A percentile compares a stretch with the other conserved stretches of the same genome.
Conservation (phyloP, 2,888 invertebrate species). For the Agrochola lychnidis region DNA sequence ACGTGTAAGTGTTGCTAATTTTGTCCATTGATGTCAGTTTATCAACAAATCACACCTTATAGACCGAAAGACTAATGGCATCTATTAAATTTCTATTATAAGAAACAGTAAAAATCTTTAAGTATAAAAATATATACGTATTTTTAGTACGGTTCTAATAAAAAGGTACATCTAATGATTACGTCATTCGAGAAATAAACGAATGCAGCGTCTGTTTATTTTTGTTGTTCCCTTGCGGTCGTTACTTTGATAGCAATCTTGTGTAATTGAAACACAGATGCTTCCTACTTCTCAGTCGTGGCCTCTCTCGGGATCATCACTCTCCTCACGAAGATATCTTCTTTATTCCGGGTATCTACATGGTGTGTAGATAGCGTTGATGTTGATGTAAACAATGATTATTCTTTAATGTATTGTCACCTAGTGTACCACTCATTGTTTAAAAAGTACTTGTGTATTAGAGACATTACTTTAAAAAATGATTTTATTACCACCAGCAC, state of each 20-base stretch:
- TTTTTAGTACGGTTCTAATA: constrained; percentile 4
- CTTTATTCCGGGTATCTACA: not conserved
- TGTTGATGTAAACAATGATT: not conserved
- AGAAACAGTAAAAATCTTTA: constrained; percentile 26
- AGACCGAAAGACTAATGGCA: constrained; percentile 38
- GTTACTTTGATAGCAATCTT: constrained; percentile 45
- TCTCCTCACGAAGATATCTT: constrained; percentile 12
- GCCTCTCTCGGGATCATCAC: constrained; percentile 12
- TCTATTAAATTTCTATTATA: constrained; percentile 50
- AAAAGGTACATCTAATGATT: constrained; percentile 18
- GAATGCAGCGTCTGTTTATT: constrained; percentile 26
- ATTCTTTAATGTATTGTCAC: not conserved
- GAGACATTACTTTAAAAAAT: not conserved
- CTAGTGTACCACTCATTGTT: not conserved
- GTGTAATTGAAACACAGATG: constrained; percentile 41
- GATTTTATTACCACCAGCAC: too few species aligned
- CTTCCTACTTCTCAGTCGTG: constrained; percentile 33
- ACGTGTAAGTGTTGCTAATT: constrained; percentile 55
- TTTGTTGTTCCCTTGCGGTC: constrained; percentile 29
- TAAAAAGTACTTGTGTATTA: not conserved
- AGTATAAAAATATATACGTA: not conserved
- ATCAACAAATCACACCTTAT: constrained; percentile 47
- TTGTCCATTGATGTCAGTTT: constrained; percentile 55
- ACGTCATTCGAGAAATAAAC: constrained; percentile 21
- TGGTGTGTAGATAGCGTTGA: not conserved